Evolutionary conservation across 2,113 vertebrate species (phyloP), one percentile per base, ranked within the genome.

Genomic region (Cebidichthys violaceus): DNA sequence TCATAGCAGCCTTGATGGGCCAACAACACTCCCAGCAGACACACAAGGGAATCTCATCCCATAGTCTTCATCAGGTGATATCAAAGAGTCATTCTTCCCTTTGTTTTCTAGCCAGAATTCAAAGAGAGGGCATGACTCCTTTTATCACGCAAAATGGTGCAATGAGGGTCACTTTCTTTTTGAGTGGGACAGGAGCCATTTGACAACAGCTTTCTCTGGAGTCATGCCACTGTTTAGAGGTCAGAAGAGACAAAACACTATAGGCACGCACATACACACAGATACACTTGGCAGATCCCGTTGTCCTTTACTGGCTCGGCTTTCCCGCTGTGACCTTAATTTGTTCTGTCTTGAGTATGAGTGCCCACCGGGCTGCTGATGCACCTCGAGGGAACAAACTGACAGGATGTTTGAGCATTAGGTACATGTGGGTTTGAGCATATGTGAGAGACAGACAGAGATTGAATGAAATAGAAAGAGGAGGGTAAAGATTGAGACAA

Each of bases 321-420:
- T 90, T 81, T 89, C 61, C 88, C 72, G 87, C 92, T 92, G 90
- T 95, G 94, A 94, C 93, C 93, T 95, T 95, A 95, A 94, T 95
- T 94, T 93, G 89, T 93, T 94, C 81, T 94, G 93, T 94, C 93
- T 94, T 88, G 90, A 92, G 84, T 93, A 79, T 47, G 77, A 80
- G 80, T 84, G 82, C 91, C 93, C 84, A 90, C 81, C 57, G 85
- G 90, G 92, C 75, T 75, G 78, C 88, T 88, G 90, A 93, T 85
- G 88, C 88, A 84, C 89, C 87, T 87, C 75, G 61, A 82, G 91
- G 92, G 88, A 84, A 88, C 81, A 73, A 82, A 75, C 79, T 90
- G 89, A 92, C 85, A 89, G 77, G 54, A 70, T 61, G 76, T 70
- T 75, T 82, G 77, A 86, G 75, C 71, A 27, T 86, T 79, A 75